These are phyloP conservation scores for Cataglyphis rosenhaueri DNA, from an alignment of 2,888 invertebrate species.

Conservation along the genomic window DNA sequence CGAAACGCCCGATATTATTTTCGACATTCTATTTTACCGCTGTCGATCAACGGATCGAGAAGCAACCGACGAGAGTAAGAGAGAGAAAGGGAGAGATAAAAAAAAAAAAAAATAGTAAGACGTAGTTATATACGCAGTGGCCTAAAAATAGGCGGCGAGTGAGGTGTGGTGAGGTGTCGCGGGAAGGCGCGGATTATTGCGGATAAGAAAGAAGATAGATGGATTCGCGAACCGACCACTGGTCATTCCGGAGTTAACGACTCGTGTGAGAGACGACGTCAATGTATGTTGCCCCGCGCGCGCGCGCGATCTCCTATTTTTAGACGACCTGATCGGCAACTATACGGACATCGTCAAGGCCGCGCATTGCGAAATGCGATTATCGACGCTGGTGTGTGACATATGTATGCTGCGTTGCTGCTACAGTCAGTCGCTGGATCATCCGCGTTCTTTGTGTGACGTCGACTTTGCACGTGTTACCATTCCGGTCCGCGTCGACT, in stretches of 20 bases:
- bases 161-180: constrained; percentile 4
- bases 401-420: constrained; percentile 36
- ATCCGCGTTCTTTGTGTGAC: constrained; percentile 18
- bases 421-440: constrained; percentile 8
- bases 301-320: constrained; percentile 69
- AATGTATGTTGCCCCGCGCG: constrained; percentile 76
- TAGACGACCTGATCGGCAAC: constrained; percentile 65
- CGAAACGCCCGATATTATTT: constrained; percentile 45
- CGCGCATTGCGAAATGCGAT: constrained; percentile 80
- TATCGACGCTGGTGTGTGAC: constrained; percentile 67
- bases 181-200: constrained; percentile 60
- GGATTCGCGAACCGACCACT: constrained; percentile 69
- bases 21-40: constrained; percentile 39
- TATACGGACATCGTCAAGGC: constrained; percentile 79
- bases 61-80: constrained; percentile 12
- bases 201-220: constrained; percentile 80
- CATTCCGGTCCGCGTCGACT: constrained; percentile 5
- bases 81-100: not conserved
- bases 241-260: constrained; percentile 80
- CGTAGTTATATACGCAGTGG: not conserved
- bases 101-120: not conserved
- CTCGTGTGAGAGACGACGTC: constrained; percentile 78
- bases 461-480: not conserved
- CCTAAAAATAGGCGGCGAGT: constrained; percentile 28
- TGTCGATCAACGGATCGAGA: constrained; percentile 25